phyloP scores from a whole-genome alignment of 2,113 vertebrate species.

The Prietella phreatophila region DNA sequence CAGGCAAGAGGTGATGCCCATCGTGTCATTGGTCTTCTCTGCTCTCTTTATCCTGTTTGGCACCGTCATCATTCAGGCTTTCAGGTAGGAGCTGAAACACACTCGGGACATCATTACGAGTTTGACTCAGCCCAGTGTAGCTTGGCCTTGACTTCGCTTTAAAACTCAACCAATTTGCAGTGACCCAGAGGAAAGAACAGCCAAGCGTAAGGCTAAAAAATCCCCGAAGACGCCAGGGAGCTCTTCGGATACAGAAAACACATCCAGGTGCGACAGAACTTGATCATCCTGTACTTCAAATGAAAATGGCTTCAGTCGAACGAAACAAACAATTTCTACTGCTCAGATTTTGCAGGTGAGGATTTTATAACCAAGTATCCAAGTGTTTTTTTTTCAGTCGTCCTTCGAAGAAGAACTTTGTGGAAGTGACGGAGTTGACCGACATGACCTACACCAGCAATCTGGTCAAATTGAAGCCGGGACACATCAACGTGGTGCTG shows the following conservation, averaged over 20 bases:
- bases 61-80: constrained; percentile 91
- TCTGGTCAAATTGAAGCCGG: constrained; percentile 87
- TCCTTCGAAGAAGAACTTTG: constrained; percentile 87
- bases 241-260: constrained; percentile 60
- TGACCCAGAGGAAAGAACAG: constrained; percentile 83
- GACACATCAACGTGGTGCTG: constrained; percentile 94
- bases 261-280: constrained; percentile 63
- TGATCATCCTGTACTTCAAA: too few species aligned
- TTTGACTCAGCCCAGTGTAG: background rate
- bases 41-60: constrained; percentile 95
- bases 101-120: background rate
- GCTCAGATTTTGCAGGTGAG: background rate
- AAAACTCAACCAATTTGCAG: constrained; percentile 63
- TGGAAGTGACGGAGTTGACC: constrained; percentile 93
- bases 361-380: background rate
- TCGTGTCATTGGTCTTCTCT: constrained; percentile 91
- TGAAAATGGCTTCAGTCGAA: background rate
- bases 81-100: constrained; percentile 74
- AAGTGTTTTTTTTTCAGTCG: constrained; percentile 62
- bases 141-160: background rate
- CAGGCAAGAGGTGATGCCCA: constrained; percentile 97
- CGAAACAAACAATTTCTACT: background rate
- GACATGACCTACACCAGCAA: constrained; percentile 94
- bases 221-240: constrained; percentile 62
- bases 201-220: constrained; percentile 76